A percentile compares a stretch with the other conserved stretches of the same genome.
Conservation (phyloP, 2,113 vertebrate species). For the Mugil cephalus region DNA sequence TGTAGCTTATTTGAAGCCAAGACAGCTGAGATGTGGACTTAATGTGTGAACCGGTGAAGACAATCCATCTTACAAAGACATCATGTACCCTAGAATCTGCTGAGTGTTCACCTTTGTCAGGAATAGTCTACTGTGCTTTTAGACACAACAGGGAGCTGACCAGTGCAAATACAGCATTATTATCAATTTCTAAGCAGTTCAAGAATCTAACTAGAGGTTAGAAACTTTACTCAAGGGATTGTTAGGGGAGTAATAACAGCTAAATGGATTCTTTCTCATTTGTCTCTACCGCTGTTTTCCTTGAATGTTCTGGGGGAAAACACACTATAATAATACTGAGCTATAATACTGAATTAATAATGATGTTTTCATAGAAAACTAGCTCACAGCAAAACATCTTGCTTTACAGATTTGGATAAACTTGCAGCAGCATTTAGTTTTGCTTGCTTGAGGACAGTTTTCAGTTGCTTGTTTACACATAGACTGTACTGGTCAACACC, state of each 20-base stretch:
- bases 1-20: conserved; percentile 22
- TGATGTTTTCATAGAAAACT: background rate
- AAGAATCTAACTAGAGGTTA: background rate
- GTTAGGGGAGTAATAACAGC: background rate
- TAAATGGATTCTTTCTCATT: no score
- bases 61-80: background rate
- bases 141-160: conserved; percentile 36
- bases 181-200: conserved; percentile 12
- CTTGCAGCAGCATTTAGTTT: no score
- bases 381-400: no score
- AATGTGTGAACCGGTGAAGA: conserved; percentile 24
- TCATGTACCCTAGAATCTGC: background rate
- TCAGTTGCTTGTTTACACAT: no score
- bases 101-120: conserved; percentile 4
- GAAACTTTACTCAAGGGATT: background rate
- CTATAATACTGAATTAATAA: conserved; percentile 5
- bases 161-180: conserved; percentile 27
- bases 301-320: no score
- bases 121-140: background rate
- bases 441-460: no score
- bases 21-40: conserved; percentile 37
- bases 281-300: no score
- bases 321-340: no score
- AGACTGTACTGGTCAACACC: no score
- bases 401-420: no score